A percentile compares a stretch with the other conserved stretches of the same genome.
Evolutionary conservation across 2,888 invertebrate species (phyloP).

Genomic region (Caenorhabditis imperialis): DNA sequence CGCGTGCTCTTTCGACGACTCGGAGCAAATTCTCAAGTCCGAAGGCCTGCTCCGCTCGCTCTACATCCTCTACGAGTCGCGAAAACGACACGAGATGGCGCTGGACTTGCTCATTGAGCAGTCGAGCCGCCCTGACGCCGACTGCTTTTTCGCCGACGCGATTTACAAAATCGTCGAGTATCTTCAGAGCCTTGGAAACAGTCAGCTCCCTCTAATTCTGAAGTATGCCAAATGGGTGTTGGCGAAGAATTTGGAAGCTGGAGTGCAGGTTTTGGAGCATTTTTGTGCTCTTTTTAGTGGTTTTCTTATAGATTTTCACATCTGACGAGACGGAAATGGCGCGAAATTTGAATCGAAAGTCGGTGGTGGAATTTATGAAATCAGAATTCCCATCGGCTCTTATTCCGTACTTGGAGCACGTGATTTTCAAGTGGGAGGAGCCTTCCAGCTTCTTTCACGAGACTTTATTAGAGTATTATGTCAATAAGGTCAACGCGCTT

Average conservation of each 20-base stretch:
- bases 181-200: conserved; percentile 80
- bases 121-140: conserved; percentile 83
- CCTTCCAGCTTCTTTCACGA: conserved; percentile 90
- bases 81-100: conserved; percentile 92
- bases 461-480: conserved; percentile 89
- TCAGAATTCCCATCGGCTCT: conserved; percentile 86
- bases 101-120: conserved; percentile 88
- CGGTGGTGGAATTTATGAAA: conserved; percentile 90
- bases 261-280: conserved; percentile 82
- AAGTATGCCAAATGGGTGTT: conserved; percentile 95
- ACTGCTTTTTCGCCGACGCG: conserved; percentile 81
- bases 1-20: conserved; percentile 93
- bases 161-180: conserved; percentile 90
- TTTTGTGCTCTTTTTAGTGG: neutral
- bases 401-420: conserved; percentile 93
- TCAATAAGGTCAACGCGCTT: conserved; percentile 83
- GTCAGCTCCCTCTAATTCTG: conserved; percentile 89
- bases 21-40: conserved; percentile 87
- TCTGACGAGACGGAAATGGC: conserved; percentile 87
- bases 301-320: conserved; percentile 84
- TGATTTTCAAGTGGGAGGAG: conserved; percentile 92
- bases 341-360: conserved; percentile 89
- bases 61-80: conserved; percentile 94
- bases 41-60: conserved; percentile 83
- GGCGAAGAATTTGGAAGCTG: conserved; percentile 88